Conservation (phyloP, 2,888 invertebrate genomes). For the Sialis fuliginosa region DNA sequence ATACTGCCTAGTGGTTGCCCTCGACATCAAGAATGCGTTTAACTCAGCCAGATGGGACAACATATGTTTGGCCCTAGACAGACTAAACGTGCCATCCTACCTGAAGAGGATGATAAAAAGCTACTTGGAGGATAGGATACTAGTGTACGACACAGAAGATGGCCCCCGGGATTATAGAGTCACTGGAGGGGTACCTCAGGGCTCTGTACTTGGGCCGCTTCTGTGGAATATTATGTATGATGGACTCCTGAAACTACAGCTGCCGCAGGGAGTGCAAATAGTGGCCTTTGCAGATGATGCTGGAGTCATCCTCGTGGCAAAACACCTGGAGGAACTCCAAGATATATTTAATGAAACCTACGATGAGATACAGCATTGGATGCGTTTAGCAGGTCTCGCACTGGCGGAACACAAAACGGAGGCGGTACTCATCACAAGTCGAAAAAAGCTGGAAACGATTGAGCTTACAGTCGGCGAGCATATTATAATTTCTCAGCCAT, state of each 20-base stretch:
- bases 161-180: background rate
- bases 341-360: background rate
- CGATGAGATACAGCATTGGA: background rate
- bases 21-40: constrained; percentile 1
- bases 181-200: background rate
- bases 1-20: constrained; percentile 2
- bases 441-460: constrained; percentile 7
- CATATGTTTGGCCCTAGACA: constrained; percentile 1
- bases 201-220: no score
- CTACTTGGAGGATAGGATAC: background rate
- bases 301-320: background rate
- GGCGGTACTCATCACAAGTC: constrained; percentile 3
- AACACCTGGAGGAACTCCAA: background rate
- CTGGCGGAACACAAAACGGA: constrained; percentile 6
- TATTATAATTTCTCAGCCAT: constrained; percentile 8
- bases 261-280: background rate
- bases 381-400: constrained; percentile 5
- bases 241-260: background rate
- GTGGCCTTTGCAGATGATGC: background rate
- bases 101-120: background rate
- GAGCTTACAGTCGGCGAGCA: constrained; percentile 7
- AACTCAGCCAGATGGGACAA: constrained; percentile 5
- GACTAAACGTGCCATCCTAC: background rate
- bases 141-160: background rate
- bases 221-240: background rate